Conservation (phyloP, 1,140 invertebrate genomes). For the Caenorhabditis brenneri region DNA sequence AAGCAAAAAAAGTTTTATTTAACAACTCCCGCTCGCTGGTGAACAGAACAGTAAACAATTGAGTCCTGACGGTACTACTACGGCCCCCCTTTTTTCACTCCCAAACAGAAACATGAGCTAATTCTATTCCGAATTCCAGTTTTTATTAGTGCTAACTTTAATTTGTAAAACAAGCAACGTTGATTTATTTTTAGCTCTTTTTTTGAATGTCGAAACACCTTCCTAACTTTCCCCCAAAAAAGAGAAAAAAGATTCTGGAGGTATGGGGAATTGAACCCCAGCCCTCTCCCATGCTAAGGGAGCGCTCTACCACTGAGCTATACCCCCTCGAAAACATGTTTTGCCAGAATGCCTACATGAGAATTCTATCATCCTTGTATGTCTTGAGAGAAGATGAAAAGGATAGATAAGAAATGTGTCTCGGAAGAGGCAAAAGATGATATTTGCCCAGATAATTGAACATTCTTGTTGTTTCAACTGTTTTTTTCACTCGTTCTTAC, state of each 20-base stretch:
- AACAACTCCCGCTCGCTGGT: constrained; percentile 29
- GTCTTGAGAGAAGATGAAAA: background rate
- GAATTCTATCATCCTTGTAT: background rate
- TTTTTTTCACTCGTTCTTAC: background rate
- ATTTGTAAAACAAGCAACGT: constrained; percentile 22
- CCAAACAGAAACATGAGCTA: constrained; percentile 36
- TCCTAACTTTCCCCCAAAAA: background rate
- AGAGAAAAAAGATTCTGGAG: constrained; percentile 8
- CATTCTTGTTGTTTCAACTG: background rate
- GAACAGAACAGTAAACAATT: constrained; percentile 41
- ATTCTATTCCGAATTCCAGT: constrained; percentile 30
- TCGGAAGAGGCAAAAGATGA: background rate
- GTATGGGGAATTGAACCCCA: constrained; percentile 45
- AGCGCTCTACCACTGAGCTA: constrained; percentile 48
- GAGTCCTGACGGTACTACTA: constrained; percentile 10
- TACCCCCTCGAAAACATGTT: background rate
- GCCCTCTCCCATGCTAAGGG: constrained; percentile 48
- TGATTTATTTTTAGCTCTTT: background rate
- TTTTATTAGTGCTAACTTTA: constrained; percentile 20
- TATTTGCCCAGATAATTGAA: background rate
- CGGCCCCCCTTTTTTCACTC: background rate
- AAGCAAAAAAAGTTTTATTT: constrained; percentile 40
- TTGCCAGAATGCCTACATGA: too few relatives aligned
- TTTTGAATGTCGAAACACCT: background rate
- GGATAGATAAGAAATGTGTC: too few relatives aligned